A percentile compares a stretch with the other conserved stretches of the same genome.
Conservation (phyloP, 35 echinoderm and acorn worm species). For the Eucidaris tribuloides region DNA sequence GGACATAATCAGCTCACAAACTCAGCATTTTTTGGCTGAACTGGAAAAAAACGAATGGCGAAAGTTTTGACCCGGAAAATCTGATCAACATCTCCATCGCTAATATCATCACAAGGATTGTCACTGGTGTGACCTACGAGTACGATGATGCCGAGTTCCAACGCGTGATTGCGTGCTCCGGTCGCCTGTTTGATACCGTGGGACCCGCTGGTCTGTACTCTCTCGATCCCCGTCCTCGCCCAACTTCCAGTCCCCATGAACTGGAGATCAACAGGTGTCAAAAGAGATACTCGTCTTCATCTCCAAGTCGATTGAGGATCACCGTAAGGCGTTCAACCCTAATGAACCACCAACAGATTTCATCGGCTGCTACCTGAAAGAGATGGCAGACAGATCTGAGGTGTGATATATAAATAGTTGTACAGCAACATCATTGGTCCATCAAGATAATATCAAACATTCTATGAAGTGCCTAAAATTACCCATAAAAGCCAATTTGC, state of each 20-base stretch:
- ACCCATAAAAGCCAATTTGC: no score
- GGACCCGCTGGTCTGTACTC: background rate
- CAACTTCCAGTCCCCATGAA: background rate
- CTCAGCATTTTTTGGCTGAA: background rate
- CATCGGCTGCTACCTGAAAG: slow-evolving; percentile 5
- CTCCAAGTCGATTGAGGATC: background rate
- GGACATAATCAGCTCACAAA: background rate
- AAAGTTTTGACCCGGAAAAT: background rate
- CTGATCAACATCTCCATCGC: background rate
- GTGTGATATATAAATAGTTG: no score
- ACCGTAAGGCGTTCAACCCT: background rate
- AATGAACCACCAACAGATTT: slow-evolving; percentile 13
- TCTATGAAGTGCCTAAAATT: no score
- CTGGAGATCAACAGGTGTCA: background rate
- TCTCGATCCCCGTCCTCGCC: background rate
- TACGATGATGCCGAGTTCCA: background rate
- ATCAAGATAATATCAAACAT: no score
- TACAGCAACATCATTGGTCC: no score
- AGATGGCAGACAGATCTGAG: slow-evolving; percentile 3
- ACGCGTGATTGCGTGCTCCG: background rate
- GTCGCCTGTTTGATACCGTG: background rate
- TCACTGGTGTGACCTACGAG: background rate
- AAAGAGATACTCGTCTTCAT: background rate
- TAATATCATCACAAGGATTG: slow-evolving; percentile 12
- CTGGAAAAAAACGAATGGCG: background rate